A percentile compares a stretch with the other conserved stretches of the same genome.
Evolutionary conservation across 2,113 vertebrate genomes (phyloP).

Genomic region (Setophaga kirtlandii): DNA sequence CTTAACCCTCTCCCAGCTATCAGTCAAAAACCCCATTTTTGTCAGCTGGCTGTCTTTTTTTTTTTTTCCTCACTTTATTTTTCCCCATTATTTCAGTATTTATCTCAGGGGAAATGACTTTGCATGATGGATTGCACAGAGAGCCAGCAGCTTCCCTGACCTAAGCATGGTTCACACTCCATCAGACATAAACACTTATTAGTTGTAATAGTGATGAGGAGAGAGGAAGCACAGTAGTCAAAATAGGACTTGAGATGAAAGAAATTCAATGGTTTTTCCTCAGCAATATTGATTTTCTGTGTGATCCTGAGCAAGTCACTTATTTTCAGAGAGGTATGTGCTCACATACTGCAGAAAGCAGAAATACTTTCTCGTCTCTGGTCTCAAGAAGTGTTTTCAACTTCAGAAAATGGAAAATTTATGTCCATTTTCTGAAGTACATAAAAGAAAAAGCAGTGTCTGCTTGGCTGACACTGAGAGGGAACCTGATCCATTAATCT

Average conservation of each 20-base stretch:
- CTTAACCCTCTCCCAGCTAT: background rate
- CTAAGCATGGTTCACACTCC: background rate
- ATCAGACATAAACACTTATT: background rate
- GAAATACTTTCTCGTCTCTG: background rate
- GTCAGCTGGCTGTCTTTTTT: background rate
- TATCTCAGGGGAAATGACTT: conserved; percentile 6
- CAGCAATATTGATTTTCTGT: background rate
- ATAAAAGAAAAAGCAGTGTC: background rate
- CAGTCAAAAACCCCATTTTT: background rate
- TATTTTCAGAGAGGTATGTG: background rate
- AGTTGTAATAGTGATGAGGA: background rate
- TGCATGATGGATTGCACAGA: background rate
- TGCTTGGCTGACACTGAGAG: background rate
- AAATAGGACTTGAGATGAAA: background rate
- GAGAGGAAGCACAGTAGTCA: background rate
- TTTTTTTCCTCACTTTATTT: background rate
- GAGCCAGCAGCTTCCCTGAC: background rate
- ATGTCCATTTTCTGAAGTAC: background rate
- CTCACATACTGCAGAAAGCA: background rate
- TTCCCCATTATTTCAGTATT: background rate
- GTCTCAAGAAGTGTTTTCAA: background rate
- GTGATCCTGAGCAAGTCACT: background rate
- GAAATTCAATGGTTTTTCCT: background rate
- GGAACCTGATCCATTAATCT: background rate
- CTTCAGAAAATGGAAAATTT: background rate